Base-by-base conservation (phyloP, 35 echinoderm and acorn worm genomes). In the Heliocidaris erythrogramma region DNA sequence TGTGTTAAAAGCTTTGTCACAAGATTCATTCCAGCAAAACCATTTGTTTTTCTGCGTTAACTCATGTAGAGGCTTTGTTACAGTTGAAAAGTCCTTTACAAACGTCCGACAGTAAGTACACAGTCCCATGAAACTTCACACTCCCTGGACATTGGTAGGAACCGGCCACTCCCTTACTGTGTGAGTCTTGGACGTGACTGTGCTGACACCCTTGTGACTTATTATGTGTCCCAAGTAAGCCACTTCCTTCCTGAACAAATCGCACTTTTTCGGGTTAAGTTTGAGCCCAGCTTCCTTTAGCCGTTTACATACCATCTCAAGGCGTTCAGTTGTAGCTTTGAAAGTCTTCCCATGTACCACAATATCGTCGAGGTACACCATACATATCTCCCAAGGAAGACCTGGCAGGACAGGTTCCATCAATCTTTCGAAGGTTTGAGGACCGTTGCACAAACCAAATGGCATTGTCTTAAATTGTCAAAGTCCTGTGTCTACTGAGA, bases 291-390 rank as follows among this genome's bases (percentile, higher is more conserved):
- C 98, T 11, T 24, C 85, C 0, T 60, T 8, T 9, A 97, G 65
- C 2, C 88, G 29, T 52, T 95, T 32, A 85, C 86, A 59, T 5
- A 98, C 97, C 7, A 27, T 18, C 10, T 90, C 35, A 8, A 97
- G 88, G 35, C 95, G 48, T 31, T 85, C 85, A 13, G 97, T 10
- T 13, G 85, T 30, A 13, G 86, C 3, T 17, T 85, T 85, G 52
- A 97, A 91, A 2, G 94, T 47, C 13, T 47, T 49, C 13, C 94
- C 91, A 52, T 78, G 95, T 13, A 96, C 94, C 16, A 98, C 96
- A 59, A 98, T 86, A 48, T 96, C 95, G 71, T 98, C 97, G 1
- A 98, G 94, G n/a, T 97, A 96, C 21, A 97, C 32, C 16, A 99
- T 85, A 11, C 94, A 95, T 24, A 90, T 94, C 18, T 96, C 90